Evolutionary conservation across 2,888 invertebrate species (phyloP).

Genomic region (Myopa testacea): DNA sequence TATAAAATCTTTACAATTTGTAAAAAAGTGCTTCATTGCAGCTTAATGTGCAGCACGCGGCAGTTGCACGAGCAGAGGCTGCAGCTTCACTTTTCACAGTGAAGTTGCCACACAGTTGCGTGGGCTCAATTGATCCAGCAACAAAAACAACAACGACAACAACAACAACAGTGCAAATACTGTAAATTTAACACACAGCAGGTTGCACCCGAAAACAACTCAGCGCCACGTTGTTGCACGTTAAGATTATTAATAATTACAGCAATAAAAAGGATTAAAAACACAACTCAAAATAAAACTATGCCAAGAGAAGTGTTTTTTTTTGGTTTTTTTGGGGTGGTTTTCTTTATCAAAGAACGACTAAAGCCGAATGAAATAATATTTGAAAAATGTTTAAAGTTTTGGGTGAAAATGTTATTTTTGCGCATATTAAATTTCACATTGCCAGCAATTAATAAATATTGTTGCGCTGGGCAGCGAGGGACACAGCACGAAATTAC

Average conservation of each 20-base stretch:
- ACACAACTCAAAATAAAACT: not conserved
- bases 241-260: constrained; percentile 30
- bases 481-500: constrained; percentile 3
- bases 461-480: not conserved
- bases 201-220: constrained; percentile 25
- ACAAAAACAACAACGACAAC: constrained; percentile 11
- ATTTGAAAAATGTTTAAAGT: not conserved
- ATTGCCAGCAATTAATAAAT: constrained; percentile 27
- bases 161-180: not conserved
- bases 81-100: not conserved
- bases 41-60: constrained; percentile 28
- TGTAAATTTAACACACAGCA: constrained; percentile 21
- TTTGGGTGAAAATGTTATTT: constrained; percentile 10
- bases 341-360: not conserved
- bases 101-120: not conserved
- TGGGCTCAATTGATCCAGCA: constrained; percentile 3
- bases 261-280: not conserved
- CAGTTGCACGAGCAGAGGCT: not conserved
- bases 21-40: not conserved
- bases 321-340: too few species aligned
- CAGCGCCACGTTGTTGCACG: constrained; percentile 18
- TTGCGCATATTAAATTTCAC: constrained; percentile 31
- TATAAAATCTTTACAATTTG: constrained; percentile 11
- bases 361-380: not conserved
- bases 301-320: not conserved